Base-by-base conservation (phyloP, 1,140 invertebrate genomes). In the Cataglyphis hispanica region DNA sequence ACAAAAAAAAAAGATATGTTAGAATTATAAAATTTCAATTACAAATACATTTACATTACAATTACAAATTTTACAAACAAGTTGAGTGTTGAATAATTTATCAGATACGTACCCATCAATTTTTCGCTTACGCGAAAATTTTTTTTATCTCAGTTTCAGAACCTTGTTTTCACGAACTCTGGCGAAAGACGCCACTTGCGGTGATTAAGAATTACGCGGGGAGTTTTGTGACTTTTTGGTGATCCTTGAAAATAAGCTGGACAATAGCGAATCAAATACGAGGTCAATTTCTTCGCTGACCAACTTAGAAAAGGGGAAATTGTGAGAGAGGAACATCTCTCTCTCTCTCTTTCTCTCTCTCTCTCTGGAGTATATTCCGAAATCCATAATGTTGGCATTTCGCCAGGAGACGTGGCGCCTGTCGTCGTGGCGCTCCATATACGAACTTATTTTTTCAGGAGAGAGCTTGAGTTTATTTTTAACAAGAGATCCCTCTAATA, bases 321-420 rank as follows among this genome's bases (percentile, higher is more conserved):
- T 40, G 76, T 40, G 76, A 37, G 22, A 67, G 63, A 56, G 22
- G 56, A 80, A 80, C 27, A 46, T 69, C 43, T 72, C 69, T 37
- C 43, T 72, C 69, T 37, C 43, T 72, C 69, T 37, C n/a, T n/a
- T n/a, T n/a, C n/a, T n/a, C n/a, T n/a, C n/a, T 69, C 43, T 72
- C 69, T 37, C 43, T 72, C 69, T 37, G 6, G 61, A 19, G 34
- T 67, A 72, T 58, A 34, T 66, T 50, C 22, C 40, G 37, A 85
- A 78, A 85, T 78, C 72, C 58, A 58, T 72, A 85, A 77, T 27
- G 46, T 50, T 85, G 86, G 72, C 83, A 8, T 37, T 37, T 25
- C 31, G 34, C 69, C 78, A 78, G 37, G 34, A 63, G 25, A 46
- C 34, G 5, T 46, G 50, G 66, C 76, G 80, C 64, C 78, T 67